phyloP scores from a whole-genome alignment of 2,113 vertebrate species.

The Ictalurus furcatus region DNA sequence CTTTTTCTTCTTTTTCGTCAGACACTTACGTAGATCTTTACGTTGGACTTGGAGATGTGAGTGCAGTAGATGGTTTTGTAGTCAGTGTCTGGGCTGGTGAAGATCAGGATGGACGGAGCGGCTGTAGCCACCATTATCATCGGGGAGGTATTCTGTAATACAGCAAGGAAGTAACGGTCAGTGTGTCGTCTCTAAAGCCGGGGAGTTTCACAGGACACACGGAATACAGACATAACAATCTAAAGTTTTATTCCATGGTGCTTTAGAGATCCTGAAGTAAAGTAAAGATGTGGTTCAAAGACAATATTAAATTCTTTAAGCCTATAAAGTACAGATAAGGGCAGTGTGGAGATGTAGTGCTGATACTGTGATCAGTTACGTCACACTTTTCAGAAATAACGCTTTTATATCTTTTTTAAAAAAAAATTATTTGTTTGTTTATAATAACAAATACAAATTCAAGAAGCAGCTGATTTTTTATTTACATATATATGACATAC shows the following conservation, averaged over 20 bases:
- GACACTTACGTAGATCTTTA: constrained; percentile 41
- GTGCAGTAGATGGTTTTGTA: background rate
- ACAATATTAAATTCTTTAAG: background rate
- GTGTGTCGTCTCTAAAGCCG: background rate
- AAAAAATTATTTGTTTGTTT: no score
- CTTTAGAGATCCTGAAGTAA: background rate
- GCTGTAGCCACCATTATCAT: background rate
- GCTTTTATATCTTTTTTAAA: background rate
- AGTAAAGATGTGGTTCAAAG: background rate
- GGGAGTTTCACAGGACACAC: background rate
- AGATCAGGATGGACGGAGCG: constrained; percentile 13
- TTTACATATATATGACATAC: background rate
- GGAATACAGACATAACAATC: background rate
- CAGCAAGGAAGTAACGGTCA: constrained; percentile 8
- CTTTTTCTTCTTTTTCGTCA: background rate
- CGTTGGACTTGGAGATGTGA: rapidly evolving
- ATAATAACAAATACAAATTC: background rate
- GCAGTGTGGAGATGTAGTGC: background rate
- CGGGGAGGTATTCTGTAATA: rapidly evolving
- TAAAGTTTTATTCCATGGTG: background rate
- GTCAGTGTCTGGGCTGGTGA: constrained; percentile 7
- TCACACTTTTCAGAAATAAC: background rate
- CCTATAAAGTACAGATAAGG: background rate
- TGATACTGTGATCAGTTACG: background rate
- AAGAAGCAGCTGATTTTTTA: background rate